A percentile compares a stretch with the other conserved stretches of the same genome.
Evolutionary conservation across 2,797 vertebrate genomes (phyloP).

Genomic region (Galago senegalensis): DNA sequence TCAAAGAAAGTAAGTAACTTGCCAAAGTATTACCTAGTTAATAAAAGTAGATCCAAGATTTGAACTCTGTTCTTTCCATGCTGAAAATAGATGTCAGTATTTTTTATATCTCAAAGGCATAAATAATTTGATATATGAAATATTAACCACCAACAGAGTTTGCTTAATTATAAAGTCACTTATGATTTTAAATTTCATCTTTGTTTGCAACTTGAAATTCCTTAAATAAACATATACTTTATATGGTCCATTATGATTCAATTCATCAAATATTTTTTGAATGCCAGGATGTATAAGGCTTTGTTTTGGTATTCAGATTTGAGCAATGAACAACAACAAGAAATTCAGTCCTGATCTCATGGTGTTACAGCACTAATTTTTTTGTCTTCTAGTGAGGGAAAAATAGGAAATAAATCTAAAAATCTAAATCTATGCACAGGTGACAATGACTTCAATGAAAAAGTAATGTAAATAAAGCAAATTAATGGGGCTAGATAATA

Average conservation of each 20-base stretch:
- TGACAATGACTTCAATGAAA: constrained; percentile 46
- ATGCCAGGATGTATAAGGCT: background rate
- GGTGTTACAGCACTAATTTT: background rate
- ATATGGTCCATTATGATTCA: background rate
- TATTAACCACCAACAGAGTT: background rate
- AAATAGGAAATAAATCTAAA: background rate
- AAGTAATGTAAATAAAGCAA: background rate
- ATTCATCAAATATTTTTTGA: background rate
- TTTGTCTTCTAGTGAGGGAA: background rate
- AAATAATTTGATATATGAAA: constrained; percentile 14
- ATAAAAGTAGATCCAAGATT: constrained; percentile 6
- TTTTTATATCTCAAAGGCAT: constrained; percentile 3
- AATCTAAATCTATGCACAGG: background rate
- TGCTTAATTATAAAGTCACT: constrained; percentile 45
- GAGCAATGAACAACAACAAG: background rate
- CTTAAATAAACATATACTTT: background rate
- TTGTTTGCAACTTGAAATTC: constrained; percentile 18
- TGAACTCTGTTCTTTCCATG: background rate
- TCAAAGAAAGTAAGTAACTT: constrained; percentile 51
- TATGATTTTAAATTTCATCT: constrained; percentile 23
- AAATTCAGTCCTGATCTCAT: constrained; percentile 2
- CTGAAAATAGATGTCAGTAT: background rate
- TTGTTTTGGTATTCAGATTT: constrained; percentile 30
- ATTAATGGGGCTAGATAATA: background rate
- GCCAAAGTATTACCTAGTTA: background rate